Evolutionary conservation across 2,888 invertebrate genomes (phyloP).

Genomic region (Synergus japonicus): DNA sequence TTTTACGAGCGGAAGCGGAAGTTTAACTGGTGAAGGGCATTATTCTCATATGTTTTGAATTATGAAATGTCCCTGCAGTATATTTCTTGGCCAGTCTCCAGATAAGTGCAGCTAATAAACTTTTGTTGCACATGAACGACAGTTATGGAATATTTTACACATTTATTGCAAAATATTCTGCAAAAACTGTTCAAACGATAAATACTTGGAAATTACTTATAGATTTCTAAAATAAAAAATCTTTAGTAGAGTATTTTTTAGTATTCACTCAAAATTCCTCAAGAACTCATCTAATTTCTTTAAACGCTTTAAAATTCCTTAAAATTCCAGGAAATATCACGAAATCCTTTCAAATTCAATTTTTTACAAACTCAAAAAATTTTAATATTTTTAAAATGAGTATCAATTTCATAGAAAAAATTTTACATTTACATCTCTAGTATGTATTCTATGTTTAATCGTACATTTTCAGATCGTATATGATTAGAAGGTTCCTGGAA

Average conservation of each 20-base stretch:
- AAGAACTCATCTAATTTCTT: too few species aligned
- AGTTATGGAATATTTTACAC: constrained; percentile 37
- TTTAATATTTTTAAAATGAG: too few species aligned
- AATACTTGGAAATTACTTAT: neutral
- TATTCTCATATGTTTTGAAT: neutral
- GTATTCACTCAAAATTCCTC: too few species aligned
- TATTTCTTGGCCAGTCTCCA: constrained; percentile 23
- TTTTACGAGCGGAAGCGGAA: constrained; percentile 24
- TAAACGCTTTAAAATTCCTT: too few species aligned
- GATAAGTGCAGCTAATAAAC: constrained; percentile 23
- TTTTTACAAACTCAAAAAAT: too few species aligned
- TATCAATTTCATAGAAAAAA: too few species aligned
- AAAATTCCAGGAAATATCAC: too few species aligned
- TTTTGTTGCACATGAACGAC: constrained; percentile 8
- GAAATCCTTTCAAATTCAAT: too few species aligned
- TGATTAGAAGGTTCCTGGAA: neutral
- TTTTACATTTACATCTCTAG: too few species aligned
- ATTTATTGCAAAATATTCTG: constrained; percentile 4
- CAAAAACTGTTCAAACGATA: neutral
- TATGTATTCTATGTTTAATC: neutral
- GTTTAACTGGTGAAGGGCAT: constrained; percentile 25
- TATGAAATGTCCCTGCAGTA: constrained; percentile 30
- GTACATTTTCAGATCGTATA: neutral
- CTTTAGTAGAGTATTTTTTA: too few species aligned
- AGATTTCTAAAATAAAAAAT: neutral